These are phyloP conservation scores for Dendroctonus ponderosae DNA, from an alignment of 1,140 invertebrate genomes.

Conservation along the genomic window DNA sequence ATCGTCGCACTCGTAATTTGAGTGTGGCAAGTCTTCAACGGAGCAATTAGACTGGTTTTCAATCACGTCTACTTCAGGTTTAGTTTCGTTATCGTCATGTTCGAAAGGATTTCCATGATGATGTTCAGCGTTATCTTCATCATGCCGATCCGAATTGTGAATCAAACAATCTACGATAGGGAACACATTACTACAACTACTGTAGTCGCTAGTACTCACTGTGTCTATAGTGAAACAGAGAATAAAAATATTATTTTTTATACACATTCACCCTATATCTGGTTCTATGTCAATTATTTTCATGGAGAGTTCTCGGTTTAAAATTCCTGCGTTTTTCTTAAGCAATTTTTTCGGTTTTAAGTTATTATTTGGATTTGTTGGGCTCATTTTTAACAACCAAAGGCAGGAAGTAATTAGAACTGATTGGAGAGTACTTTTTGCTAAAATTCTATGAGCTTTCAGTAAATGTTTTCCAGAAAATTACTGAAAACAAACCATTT, in stretches of 20 bases:
- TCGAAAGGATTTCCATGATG: constrained; percentile 4
- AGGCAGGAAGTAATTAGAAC: too few relatives aligned
- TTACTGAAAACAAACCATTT: too few relatives aligned
- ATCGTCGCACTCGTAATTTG: background rate
- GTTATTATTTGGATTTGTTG: too few relatives aligned
- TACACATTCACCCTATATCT: background rate
- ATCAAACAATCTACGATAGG: constrained; percentile 3
- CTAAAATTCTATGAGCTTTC: too few relatives aligned
- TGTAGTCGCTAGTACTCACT: background rate
- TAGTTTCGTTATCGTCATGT: background rate
- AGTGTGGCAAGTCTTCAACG: background rate
- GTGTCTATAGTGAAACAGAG: background rate
- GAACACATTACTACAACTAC: background rate
- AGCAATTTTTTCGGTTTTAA: too few relatives aligned
- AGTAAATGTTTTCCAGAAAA: too few relatives aligned
- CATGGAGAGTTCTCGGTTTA: too few relatives aligned
- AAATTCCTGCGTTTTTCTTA: too few relatives aligned
- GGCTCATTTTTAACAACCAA: too few relatives aligned
- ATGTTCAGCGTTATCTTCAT: constrained; percentile 7
- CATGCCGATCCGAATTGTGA: constrained; percentile 3
- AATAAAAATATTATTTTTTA: background rate
- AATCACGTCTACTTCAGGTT: too few relatives aligned
- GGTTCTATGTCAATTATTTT: too few relatives aligned
- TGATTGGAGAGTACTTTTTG: too few relatives aligned
- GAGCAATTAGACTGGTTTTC: background rate